Evolutionary conservation across 2,113 vertebrate genomes (phyloP), one percentile per base, ranked within the genome.

Genomic region (Sturnira hondurensis): DNA sequence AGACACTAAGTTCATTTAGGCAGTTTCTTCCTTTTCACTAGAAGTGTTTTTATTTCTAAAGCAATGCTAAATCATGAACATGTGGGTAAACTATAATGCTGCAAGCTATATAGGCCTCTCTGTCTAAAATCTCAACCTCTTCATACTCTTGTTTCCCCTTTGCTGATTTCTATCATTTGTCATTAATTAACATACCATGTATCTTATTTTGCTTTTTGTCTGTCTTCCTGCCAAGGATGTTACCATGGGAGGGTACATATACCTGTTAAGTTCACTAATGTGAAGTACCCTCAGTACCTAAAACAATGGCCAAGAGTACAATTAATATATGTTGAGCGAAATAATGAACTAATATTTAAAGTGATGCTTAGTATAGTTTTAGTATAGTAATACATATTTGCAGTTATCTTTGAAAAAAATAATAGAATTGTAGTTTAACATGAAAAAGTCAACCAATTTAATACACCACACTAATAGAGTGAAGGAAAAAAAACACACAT

Each of bases 321-420:
- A 22, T 68, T 74, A 84, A 74, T 74, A n/a, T 52, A 16, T 36
- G 5, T 36, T 82, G 41, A 96, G 93, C 80, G 86, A 77, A 92
- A 73, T 71, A 65, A 68, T 50, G 41, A 91, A 14, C 24, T 33
- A 26, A 58, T 84, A 52, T 76, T 86, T 92, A 74, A 87, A 87
- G 58, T 70, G 63, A 41, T 73, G 38, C 28, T 67, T 24, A 74
- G 47, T 70, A 50, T 86, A 83, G 19, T 85, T 94, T 85, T 91
- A 65, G 22, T 68, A 24, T 71, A 92, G 17, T 43, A 86, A 86
- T 70, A 28, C 2, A 20, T 96, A 70, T 76, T 90, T 82, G 41
- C 8, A 82, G 38, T 97, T 65, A 33, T 71, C 43, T 93, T 91
- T 86, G 67, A 38, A 56, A 58, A 78, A 94, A 63, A 87, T 68